Evolutionary conservation across 1,140 invertebrate species (phyloP), one percentile per base, ranked within the genome.

Genomic region (Eubasilissa regina): DNA sequence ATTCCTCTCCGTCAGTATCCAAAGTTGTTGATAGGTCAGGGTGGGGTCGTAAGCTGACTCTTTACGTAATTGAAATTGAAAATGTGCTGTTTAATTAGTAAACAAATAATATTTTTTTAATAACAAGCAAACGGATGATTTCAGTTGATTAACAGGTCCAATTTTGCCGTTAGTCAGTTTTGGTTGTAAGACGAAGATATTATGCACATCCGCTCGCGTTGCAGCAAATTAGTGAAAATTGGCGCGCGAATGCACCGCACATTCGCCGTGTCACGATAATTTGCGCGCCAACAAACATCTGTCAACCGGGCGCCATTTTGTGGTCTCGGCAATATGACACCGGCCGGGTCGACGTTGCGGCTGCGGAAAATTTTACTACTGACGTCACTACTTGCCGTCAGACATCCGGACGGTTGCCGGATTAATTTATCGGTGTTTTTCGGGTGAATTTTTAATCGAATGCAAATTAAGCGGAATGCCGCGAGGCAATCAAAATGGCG

Each of bases 161-260:
- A 3, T 35, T 35, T 6, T 6, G 25, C 25, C 1, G 25, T 35
- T 35, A 35, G 25, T 6, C 6, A 35, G 25, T 6, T 35, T 6
- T 6, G 25, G 1, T 35, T 6, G 25, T 6, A 35, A 35, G 25
- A 35, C 25, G 25, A 35, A 35, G 25, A 35, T 35, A 35, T 35
- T 35, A 62, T 55, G 70, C 75, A 51, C 64, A 76, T 77, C 51
- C 35, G 58, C n/a, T 35, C 55, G 75, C 55, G 62, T 70, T 64
- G 66, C 79, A 58, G 73, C 53, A 73, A 80, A 80, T 80, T 80
- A 80, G 74, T 70, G 79, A 77, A 80, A 80, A 80, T 80, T 76
- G 66, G 72, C 79, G 79, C 64, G 79, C 48, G 66, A 77, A 43
- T 48, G 66, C 74, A 12, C 48, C 51, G 53, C 73, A 66, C 79